A percentile compares a stretch with the other conserved stretches of the same genome.
Evolutionary conservation across 35 echinoderm and acorn worm genomes (phyloP).

Genomic region (Heliocidaris erythrogramma): DNA sequence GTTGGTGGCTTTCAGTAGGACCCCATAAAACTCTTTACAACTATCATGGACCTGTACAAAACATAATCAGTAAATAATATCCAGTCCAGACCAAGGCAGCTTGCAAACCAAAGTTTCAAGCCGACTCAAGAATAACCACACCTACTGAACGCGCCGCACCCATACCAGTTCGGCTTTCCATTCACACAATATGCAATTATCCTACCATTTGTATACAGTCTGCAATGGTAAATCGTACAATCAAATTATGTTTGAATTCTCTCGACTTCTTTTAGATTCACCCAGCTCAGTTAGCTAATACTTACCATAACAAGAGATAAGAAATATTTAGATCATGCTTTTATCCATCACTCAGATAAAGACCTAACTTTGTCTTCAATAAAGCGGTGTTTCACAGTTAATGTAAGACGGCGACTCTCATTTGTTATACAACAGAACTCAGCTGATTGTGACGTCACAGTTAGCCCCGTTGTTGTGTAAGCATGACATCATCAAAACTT

Average conservation of each 20-base stretch:
- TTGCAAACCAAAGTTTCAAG: too few relatives aligned
- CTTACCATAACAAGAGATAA: background rate
- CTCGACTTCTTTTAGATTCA: too few relatives aligned
- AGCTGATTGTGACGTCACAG: background rate
- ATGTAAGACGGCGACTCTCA: background rate
- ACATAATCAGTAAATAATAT: too few relatives aligned
- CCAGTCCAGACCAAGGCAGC: too few relatives aligned
- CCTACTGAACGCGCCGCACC: too few relatives aligned
- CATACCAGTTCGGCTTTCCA: background rate
- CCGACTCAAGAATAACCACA: too few relatives aligned
- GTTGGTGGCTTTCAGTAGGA: too few relatives aligned
- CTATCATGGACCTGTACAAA: too few relatives aligned
- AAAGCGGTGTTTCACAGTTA: too few relatives aligned
- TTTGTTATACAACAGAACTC: background rate
- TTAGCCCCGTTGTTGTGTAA: background rate
- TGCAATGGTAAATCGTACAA: background rate
- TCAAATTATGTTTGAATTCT: too few relatives aligned
- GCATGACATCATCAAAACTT: background rate
- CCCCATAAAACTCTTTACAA: too few relatives aligned
- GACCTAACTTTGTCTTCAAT: too few relatives aligned
- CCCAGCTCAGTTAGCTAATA: background rate
- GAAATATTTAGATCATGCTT: background rate
- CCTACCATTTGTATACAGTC: background rate
- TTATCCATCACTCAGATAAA: background rate
- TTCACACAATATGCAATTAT: background rate